These are phyloP conservation scores for Delichon dasypus DNA, from an alignment of 2,797 vertebrate genomes.

Conservation along the genomic window DNA sequence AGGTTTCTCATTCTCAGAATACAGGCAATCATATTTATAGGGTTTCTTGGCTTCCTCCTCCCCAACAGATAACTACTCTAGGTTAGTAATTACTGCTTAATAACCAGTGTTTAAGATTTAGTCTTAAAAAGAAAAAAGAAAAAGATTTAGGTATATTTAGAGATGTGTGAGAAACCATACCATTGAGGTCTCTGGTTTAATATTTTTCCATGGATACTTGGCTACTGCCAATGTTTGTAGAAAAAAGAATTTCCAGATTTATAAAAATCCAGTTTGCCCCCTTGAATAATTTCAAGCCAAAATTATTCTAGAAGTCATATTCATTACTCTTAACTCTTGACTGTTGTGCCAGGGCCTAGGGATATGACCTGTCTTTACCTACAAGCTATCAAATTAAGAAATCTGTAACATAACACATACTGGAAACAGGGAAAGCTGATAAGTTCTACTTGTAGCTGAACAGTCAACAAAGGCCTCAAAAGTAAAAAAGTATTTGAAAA, in stretches of 20 bases:
- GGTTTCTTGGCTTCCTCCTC: too few relatives aligned
- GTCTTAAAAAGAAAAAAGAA: background rate
- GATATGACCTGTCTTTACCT: background rate
- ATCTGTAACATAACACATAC: background rate
- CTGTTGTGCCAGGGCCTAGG: background rate
- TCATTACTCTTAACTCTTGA: background rate
- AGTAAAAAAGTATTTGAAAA: background rate
- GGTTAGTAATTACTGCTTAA: background rate
- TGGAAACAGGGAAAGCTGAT: background rate
- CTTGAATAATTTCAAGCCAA: background rate
- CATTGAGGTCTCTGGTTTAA: background rate
- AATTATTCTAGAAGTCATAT: background rate
- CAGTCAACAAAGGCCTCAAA: background rate
- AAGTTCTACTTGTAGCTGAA: background rate
- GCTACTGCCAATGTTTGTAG: background rate
- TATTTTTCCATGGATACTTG: background rate
- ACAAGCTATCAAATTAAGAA: background rate
- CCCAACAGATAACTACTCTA: background rate
- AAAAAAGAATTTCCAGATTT: background rate
- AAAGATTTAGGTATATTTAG: background rate
- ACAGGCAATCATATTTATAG: too few relatives aligned
- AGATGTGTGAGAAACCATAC: background rate
- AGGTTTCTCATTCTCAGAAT: too few relatives aligned
- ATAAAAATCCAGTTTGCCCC: background rate
- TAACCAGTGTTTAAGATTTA: background rate